These are phyloP conservation scores for Gymnopithys bicolor DNA, from an alignment of 2,797 vertebrate genomes.

Conservation along the genomic window DNA sequence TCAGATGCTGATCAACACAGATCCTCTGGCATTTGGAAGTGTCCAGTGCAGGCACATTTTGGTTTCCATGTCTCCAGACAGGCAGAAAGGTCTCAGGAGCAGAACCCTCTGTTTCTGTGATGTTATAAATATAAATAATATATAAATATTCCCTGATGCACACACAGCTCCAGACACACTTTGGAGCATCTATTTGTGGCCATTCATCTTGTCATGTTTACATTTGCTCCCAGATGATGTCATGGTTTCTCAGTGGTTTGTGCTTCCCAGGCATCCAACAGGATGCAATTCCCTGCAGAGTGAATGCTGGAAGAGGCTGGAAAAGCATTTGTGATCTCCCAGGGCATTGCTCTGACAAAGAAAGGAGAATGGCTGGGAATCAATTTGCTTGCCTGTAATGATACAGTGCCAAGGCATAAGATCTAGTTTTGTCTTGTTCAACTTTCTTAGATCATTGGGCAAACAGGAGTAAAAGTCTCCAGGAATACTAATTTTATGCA, in stretches of 20 bases:
- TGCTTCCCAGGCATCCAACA: neutral
- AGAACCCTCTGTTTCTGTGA: neutral
- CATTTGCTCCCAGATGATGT: neutral
- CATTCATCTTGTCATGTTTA: neutral
- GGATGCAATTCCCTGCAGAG: neutral
- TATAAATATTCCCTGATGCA: neutral
- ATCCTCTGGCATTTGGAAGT: neutral
- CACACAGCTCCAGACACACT: neutral
- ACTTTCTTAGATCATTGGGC: neutral
- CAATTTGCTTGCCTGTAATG: neutral
- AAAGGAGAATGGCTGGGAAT: neutral
- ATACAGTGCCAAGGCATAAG: neutral
- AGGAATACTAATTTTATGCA: neutral
- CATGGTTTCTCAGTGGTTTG: neutral
- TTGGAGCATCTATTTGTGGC: neutral
- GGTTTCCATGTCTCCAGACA: neutral
- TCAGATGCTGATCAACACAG: neutral
- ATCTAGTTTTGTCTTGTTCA: neutral
- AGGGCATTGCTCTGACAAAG: neutral
- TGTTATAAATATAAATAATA: neutral
- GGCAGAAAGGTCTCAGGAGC: neutral
- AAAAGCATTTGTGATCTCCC: neutral
- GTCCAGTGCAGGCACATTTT: neutral
- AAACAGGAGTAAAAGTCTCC: neutral
- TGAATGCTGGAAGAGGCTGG: neutral